Base-by-base conservation (phyloP, 2,888 invertebrate genomes). In the Apeira syringaria region DNA sequence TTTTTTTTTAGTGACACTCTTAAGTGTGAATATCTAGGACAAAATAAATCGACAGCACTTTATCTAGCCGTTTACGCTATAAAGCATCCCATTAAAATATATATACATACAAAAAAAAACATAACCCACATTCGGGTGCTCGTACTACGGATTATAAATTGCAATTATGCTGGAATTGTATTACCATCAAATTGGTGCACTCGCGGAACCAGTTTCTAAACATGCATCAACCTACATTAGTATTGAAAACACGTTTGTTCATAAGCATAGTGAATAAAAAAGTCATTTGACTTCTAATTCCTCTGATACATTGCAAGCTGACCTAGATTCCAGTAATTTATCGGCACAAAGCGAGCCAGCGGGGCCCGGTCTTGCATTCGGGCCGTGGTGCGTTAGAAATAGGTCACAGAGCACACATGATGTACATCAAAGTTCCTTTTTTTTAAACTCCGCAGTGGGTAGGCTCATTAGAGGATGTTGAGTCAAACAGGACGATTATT, bases 331-430 rank as follows among this genome's bases (percentile, higher is more conserved):
- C 24, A 38, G 30, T 35, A 45, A 53, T 53, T 51, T 46, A 46
- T 46, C 35, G 39, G 17, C 29, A 34, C 38, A 46, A 50, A 42
- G 48, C 39, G 30, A 7, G 15, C 47, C 34, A 38, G 27, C 41
- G 47, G 47, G 43, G 33, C 56, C 52, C 61, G 58, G 47, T 57
- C 39, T 39, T 46, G 45, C 45, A 46, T 39, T 35, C 45, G 27
- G 40, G 27, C 38, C 38, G 35, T 27, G 34, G 32, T 27, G 2
- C 8, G 8, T n/a, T n/a, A 2, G 24, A 45, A 40, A 46, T 46
- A 24, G 45, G 45, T 40, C 45, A 46, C 30, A 31, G 22, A 15
- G 5, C 24, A 37, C 20, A 28, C 20, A 38, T 30, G 22, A 39
- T 22, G 35, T 35, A 33, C 1, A 7, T 24, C 25, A 9, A 36